Evolutionary conservation across 2,888 invertebrate genomes (phyloP).

Genomic region (Diaprepes abbreviatus): DNA sequence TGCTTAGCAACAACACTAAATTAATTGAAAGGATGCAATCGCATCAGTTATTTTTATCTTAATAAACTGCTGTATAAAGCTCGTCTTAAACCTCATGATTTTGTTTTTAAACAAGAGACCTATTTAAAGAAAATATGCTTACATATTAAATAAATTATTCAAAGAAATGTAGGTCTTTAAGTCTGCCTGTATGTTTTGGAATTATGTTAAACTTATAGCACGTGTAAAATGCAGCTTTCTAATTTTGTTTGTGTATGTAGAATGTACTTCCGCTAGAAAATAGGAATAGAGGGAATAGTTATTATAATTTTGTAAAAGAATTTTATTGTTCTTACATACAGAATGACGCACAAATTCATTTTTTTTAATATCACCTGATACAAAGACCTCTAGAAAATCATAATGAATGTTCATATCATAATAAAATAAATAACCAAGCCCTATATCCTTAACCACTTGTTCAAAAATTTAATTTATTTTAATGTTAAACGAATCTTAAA

Average conservation of each 20-base stretch:
- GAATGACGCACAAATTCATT: no score
- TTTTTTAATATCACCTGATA: no score
- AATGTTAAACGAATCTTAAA: no score
- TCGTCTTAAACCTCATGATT: neutral
- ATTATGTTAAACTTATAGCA: neutral
- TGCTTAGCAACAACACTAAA: no score
- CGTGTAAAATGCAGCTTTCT: neutral
- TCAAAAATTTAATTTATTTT: no score
- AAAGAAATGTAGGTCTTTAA: neutral
- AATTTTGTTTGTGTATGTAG: neutral
- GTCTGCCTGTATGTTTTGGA: neutral
- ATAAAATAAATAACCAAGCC: no score
- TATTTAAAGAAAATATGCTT: conserved; percentile 24
- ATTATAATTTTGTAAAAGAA: no score
- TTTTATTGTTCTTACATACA: no score
- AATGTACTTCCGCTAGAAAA: neutral
- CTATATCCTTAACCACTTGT: no score
- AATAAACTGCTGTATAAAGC: neutral
- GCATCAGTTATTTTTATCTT: conserved; percentile 8
- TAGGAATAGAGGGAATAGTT: no score
- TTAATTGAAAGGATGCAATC: conserved; percentile 23
- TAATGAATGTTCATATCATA: no score
- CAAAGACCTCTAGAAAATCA: no score
- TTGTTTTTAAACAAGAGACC: conserved; percentile 11
- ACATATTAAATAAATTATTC: conserved; percentile 7